Percentiles rank a stretch among this genome's conserved stretches.
These are phyloP conservation scores for Pantherophis vulpinus DNA, from an alignment of 2,797 vertebrate genomes.

Conservation along the genomic window DNA sequence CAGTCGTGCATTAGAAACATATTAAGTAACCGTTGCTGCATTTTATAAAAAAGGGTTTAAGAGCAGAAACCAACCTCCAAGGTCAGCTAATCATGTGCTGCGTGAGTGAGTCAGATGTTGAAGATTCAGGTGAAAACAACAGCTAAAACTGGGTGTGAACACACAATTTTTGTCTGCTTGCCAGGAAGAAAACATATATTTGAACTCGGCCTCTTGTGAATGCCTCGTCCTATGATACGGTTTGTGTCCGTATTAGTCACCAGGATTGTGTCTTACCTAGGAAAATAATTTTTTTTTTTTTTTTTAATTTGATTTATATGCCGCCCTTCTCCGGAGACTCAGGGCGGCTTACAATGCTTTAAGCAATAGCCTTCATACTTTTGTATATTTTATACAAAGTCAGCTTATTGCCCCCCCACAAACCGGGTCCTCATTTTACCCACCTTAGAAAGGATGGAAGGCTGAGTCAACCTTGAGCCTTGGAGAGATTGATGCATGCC, in stretches of 20 bases:
- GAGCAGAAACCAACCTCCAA: not conserved
- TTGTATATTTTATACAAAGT: too few relatives aligned
- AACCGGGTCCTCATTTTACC: too few relatives aligned
- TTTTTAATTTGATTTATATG: too few relatives aligned
- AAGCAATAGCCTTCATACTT: too few relatives aligned
- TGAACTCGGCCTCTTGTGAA: not conserved
- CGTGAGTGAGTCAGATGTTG: not conserved
- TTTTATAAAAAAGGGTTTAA: not conserved
- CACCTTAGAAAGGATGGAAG: too few relatives aligned
- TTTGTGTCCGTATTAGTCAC: not conserved
- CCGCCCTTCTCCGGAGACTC: too few relatives aligned
- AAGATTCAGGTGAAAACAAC: not conserved
- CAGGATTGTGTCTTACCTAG: not conserved
- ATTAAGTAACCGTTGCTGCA: not conserved
- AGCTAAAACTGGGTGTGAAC: not conserved
- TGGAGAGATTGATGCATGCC: not conserved
- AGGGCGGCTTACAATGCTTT: too few relatives aligned
- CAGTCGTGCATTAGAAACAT: not conserved
- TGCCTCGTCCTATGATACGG: not conserved
- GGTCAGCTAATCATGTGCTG: not conserved
- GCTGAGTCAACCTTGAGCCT: too few relatives aligned
- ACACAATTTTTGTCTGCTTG: not conserved
- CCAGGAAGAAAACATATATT: not conserved
- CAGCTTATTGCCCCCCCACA: too few relatives aligned
- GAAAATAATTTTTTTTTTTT: not conserved